Percentiles rank a stretch among this genome's conserved stretches.
Evolutionary conservation across 2,888 invertebrate species (phyloP).

Genomic region (Euplexia lucipara): DNA sequence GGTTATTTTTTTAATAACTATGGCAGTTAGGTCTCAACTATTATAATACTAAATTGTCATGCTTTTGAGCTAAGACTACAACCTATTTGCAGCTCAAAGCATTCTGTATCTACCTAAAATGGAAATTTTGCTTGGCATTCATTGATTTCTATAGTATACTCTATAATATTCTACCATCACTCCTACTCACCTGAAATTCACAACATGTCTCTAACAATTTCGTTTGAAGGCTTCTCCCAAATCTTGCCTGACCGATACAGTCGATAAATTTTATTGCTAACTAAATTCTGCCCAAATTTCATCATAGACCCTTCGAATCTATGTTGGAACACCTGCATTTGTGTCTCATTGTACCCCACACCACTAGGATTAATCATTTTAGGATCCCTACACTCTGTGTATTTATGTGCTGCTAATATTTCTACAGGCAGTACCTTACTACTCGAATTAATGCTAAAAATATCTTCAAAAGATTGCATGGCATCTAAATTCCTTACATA

Average conservation of each 20-base stretch:
- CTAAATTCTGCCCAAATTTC: slow-evolving; percentile 86
- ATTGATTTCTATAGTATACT: background rate
- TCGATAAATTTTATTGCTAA: slow-evolving; percentile 87
- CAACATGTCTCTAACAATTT: slow-evolving; percentile 80
- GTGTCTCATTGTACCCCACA: slow-evolving; percentile 83
- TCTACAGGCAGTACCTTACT: slow-evolving; percentile 79
- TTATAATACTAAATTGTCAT: slow-evolving; percentile 12
- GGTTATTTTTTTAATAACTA: slow-evolving; percentile 2
- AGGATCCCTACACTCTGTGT: slow-evolving; percentile 86
- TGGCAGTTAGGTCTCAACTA: slow-evolving; percentile 32
- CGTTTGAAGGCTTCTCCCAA: slow-evolving; percentile 84
- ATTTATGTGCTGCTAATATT: slow-evolving; percentile 84
- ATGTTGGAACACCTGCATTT: slow-evolving; percentile 87
- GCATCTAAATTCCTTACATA: slow-evolving; percentile 85
- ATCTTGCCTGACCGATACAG: slow-evolving; percentile 87
- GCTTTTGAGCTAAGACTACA: slow-evolving; percentile 30
- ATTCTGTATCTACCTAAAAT: slow-evolving; percentile 22
- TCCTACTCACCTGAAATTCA: slow-evolving; percentile 38
- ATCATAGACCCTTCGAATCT: slow-evolving; percentile 89
- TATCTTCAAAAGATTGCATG: slow-evolving; percentile 85
- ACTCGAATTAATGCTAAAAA: slow-evolving; percentile 77
- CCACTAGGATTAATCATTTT: slow-evolving; percentile 78
- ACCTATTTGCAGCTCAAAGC: slow-evolving; percentile 14
- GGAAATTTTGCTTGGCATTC: slow-evolving; percentile 46
- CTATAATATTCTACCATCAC: slow-evolving; percentile 20